phyloP scores from a whole-genome alignment of 2,888 invertebrate genomes.

The Ophioninae sp. region DNA sequence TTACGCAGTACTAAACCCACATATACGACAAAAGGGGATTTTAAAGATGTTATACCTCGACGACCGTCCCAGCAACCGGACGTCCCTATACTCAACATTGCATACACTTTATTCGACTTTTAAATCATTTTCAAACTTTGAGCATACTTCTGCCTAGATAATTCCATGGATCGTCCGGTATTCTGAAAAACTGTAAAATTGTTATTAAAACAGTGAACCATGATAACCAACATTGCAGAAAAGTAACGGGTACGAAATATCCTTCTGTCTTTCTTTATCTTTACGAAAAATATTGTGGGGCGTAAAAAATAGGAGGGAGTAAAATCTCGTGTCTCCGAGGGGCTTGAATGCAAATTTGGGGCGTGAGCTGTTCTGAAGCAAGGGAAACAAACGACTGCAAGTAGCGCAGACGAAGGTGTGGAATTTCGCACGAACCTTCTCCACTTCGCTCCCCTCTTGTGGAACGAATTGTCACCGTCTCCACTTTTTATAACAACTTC shows the following conservation, averaged over 20 bases:
- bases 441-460: neutral
- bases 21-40: neutral
- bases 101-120: neutral
- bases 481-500: slow-evolving; percentile 46
- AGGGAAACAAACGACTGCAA: slow-evolving; percentile 62
- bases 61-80: neutral
- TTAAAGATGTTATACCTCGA: neutral
- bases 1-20: slow-evolving; percentile 66
- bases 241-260: neutral
- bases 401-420: slow-evolving; percentile 48
- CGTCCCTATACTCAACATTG: neutral
- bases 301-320: neutral
- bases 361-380: slow-evolving; percentile 57
- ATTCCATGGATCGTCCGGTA: neutral
- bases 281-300: neutral
- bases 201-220: neutral
- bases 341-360: slow-evolving; percentile 61
- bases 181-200: neutral
- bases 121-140: neutral
- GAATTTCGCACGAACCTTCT: slow-evolving; percentile 57
- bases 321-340: slow-evolving; percentile 7
- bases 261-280: neutral
- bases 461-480: slow-evolving; percentile 34
- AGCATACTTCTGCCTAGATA: neutral
- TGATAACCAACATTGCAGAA: neutral